A percentile compares a stretch with the other conserved stretches of the same genome.
phyloP scores from a whole-genome alignment of 2,888 invertebrate genomes.

The Pharmacophagus antenor region DNA sequence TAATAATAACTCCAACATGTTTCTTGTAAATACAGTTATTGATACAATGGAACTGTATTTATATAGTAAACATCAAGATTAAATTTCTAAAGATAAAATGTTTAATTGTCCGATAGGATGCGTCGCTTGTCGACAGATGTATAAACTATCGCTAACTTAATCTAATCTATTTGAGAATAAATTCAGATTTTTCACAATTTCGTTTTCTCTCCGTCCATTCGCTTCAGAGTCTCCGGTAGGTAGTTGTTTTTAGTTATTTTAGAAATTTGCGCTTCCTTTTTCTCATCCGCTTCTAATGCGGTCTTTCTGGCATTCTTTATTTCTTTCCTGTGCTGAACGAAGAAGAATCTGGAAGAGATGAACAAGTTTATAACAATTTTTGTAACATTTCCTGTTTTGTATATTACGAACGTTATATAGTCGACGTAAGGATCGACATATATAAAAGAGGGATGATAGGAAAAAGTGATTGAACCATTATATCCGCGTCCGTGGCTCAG shows the following conservation, averaged over 20 bases:
- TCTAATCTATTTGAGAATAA: conserved; percentile 19
- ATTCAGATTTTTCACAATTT: conserved; percentile 13
- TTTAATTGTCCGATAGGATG: too few species aligned
- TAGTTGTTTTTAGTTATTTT: conserved; percentile 39
- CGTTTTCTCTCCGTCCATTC: conserved; percentile 25
- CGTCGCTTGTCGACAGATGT: too few species aligned
- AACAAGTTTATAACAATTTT: not conserved
- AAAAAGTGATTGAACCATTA: too few species aligned
- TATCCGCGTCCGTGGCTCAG: too few species aligned
- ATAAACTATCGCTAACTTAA: conserved; percentile 6
- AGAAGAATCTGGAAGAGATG: conserved; percentile 54
- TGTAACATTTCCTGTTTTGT: too few species aligned
- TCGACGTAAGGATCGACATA: too few species aligned
- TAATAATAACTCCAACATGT: too few species aligned
- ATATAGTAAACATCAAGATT: too few species aligned
- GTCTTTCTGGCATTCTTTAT: conserved; percentile 50
- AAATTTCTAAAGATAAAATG: not conserved
- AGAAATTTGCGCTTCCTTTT: conserved; percentile 45
- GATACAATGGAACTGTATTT: too few species aligned
- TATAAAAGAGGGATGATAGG: too few species aligned
- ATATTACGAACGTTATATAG: too few species aligned
- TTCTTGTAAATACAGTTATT: too few species aligned
- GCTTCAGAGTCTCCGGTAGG: conserved; percentile 32
- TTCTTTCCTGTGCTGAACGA: conserved; percentile 50
- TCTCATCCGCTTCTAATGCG: conserved; percentile 60